Evolutionary conservation across 2,113 vertebrate species (phyloP).

Genomic region (Phoenicopterus ruber): DNA sequence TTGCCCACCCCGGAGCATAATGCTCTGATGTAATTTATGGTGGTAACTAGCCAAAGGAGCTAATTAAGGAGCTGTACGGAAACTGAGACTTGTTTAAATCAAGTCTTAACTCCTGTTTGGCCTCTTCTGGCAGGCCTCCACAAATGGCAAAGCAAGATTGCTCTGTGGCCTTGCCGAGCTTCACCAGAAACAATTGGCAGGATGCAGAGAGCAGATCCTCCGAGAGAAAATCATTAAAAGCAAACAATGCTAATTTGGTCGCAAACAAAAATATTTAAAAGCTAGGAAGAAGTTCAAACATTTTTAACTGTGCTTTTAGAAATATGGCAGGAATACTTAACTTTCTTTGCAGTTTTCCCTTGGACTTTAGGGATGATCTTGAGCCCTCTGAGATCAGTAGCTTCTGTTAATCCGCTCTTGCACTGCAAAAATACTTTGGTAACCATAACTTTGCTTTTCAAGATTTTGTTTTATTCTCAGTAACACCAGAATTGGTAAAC

Average conservation of each 20-base stretch:
- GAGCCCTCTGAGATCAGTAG: neutral
- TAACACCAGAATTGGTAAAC: neutral
- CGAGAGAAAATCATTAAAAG: neutral
- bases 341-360: neutral
- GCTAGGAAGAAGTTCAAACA: slow-evolving; percentile 6
- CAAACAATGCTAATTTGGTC: slow-evolving; percentile 30
- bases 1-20: neutral
- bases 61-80: neutral
- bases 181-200: neutral
- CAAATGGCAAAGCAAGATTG: neutral
- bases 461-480: neutral
- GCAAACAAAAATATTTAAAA: slow-evolving; percentile 10
- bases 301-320: slow-evolving; percentile 18
- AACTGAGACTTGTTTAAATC: slow-evolving; percentile 2
- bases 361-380: neutral
- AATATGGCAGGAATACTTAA: neutral
- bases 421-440: neutral
- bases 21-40: neutral
- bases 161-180: neutral
- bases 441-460: neutral
- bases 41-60: neutral
- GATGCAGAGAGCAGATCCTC: neutral
- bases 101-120: slow-evolving; percentile 22
- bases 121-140: neutral
- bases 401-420: neutral